A percentile compares a stretch with the other conserved stretches of the same genome.
These are phyloP conservation scores for Nebria brevicollis DNA, from an alignment of 2,888 invertebrate species.

Conservation along the genomic window DNA sequence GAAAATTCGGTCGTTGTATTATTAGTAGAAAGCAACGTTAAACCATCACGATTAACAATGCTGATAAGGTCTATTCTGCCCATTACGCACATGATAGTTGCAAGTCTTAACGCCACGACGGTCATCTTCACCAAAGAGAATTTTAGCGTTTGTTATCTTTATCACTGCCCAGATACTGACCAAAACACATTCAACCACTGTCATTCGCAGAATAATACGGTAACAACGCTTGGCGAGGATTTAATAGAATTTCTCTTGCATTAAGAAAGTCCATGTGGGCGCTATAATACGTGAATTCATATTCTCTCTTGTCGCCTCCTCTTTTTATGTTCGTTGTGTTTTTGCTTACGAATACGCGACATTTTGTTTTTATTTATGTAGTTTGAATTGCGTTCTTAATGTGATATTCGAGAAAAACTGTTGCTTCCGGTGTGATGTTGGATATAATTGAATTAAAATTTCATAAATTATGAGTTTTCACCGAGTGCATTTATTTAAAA, in stretches of 20 bases:
- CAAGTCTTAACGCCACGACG: not conserved
- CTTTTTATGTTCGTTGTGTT: conserved; percentile 14
- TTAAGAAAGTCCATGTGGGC: conserved; percentile 48
- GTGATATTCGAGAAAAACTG: conserved; percentile 37
- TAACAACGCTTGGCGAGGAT: conserved; percentile 30
- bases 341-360: conserved; percentile 15
- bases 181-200: conserved; percentile 26
- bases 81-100: conserved; percentile 38
- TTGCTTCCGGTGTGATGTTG: conserved; percentile 26
- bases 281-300: conserved; percentile 14
- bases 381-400: conserved; percentile 32
- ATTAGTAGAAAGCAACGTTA: conserved; percentile 33
- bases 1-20: conserved; percentile 48
- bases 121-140: conserved; percentile 8
- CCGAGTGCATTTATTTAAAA: not conserved
- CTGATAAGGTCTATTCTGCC: conserved; percentile 51
- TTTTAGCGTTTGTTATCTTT: conserved; percentile 47
- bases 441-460: conserved; percentile 34
- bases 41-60: conserved; percentile 18
- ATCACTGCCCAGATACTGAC: conserved; percentile 46
- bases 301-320: conserved; percentile 8
- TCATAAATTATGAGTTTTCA: conserved; percentile 6
- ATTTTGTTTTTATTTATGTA: conserved; percentile 29
- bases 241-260: conserved; percentile 47
- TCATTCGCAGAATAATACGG: conserved; percentile 45